Percentiles rank a stretch among this genome's conserved stretches.
These are phyloP conservation scores for Scaptomyza hsui DNA, from an alignment of 1,140 invertebrate species.

Conservation along the genomic window DNA sequence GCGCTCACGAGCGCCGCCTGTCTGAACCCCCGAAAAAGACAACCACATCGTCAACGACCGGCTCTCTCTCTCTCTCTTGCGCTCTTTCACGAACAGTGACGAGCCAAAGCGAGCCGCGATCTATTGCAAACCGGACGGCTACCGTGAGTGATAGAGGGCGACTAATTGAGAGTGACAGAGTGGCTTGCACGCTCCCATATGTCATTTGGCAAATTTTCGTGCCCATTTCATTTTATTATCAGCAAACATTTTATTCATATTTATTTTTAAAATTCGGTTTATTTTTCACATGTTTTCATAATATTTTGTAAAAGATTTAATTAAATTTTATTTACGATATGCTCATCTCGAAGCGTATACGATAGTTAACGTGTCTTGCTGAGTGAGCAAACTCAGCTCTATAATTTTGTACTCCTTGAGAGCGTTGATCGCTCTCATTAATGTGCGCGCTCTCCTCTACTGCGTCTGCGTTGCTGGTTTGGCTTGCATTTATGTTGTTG, in stretches of 20 bases:
- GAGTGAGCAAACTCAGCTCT: slow-evolving; percentile 4
- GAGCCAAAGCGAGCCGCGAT: slow-evolving; percentile 37
- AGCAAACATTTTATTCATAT: neutral
- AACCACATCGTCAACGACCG: slow-evolving; percentile 20
- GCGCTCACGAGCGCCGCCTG: slow-evolving; percentile 49
- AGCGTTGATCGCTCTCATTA: slow-evolving; percentile 22
- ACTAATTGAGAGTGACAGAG: slow-evolving; percentile 11
- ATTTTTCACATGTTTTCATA: neutral
- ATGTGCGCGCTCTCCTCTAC: slow-evolving; percentile 11
- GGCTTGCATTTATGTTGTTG: slow-evolving; percentile 43
- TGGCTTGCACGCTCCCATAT: slow-evolving; percentile 12
- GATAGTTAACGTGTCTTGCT: neutral
- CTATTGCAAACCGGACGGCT: slow-evolving; percentile 28
- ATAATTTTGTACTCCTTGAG: slow-evolving; percentile 30
- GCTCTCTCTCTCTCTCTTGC: slow-evolving; percentile 11
- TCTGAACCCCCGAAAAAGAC: slow-evolving; percentile 38
- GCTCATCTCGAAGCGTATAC: neutral
- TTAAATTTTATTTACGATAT: neutral
- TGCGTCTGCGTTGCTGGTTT: slow-evolving; percentile 37
- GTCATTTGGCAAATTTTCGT: slow-evolving; percentile 5
- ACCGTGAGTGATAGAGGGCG: neutral
- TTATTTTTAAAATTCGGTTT: neutral
- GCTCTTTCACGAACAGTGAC: slow-evolving; percentile 9
- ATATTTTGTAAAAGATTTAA: neutral
- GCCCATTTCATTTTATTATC: neutral